These are phyloP conservation scores for Prochilodus magdalenae DNA, from an alignment of 2,113 vertebrate genomes.

Conservation along the genomic window DNA sequence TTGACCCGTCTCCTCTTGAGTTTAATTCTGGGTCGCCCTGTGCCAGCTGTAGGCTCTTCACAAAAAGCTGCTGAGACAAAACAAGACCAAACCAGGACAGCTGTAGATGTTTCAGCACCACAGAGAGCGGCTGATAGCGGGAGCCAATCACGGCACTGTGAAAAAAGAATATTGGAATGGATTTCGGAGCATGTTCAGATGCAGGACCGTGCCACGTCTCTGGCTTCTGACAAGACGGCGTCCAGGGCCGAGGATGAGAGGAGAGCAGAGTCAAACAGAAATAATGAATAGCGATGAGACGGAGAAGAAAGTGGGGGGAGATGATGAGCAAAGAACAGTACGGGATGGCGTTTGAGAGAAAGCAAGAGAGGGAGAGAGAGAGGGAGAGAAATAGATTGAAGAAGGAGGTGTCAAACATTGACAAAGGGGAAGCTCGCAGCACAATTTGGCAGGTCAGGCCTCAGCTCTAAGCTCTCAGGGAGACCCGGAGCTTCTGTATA, in stretches of 20 bases:
- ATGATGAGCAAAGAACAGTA: conserved; percentile 9
- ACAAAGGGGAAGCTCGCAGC: conserved; percentile 48
- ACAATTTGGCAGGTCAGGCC: conserved; percentile 41
- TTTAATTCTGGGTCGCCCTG: conserved; percentile 3
- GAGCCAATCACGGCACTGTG: not conserved
- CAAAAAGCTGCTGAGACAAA: not conserved
- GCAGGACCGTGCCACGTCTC: not conserved
- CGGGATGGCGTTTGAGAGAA: not conserved
- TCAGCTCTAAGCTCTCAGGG: conserved; percentile 29
- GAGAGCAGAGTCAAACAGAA: not conserved
- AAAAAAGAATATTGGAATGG: not conserved
- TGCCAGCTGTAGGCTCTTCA: not conserved
- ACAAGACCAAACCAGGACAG: not conserved
- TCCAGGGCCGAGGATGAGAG: not conserved
- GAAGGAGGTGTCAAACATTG: not conserved
- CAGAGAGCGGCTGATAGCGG: not conserved
- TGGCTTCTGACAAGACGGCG: not conserved
- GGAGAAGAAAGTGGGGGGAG: not conserved
- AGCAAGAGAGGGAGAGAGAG: not conserved
- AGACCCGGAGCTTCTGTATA: conserved; percentile 24
- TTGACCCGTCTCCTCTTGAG: conserved; percentile 1
- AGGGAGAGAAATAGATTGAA: not conserved
- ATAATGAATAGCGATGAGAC: conserved; percentile 17
- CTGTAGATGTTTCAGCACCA: not conserved
- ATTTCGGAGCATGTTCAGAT: not conserved